Conservation (phyloP, 2,797 vertebrate genomes). For the Eleutherodactylus coqui region DNA sequence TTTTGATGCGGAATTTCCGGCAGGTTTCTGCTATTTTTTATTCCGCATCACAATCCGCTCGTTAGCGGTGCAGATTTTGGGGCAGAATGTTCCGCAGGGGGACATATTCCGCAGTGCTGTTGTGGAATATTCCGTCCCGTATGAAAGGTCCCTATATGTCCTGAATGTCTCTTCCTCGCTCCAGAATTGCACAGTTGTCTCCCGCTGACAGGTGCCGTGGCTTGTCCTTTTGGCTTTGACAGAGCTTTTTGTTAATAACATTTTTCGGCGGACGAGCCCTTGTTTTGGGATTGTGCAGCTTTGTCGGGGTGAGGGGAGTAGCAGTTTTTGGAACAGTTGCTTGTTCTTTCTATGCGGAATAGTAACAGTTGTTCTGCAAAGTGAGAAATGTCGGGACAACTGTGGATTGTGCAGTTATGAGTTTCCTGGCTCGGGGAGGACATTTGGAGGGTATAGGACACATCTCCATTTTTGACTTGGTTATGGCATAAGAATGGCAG, state of each 20-base stretch:
- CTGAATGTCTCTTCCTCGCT: conserved; percentile 78
- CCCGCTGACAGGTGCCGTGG: conserved; percentile 89
- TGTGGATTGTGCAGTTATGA: conserved; percentile 73
- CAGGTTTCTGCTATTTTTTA: too few relatives aligned
- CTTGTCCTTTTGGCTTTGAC: conserved; percentile 67
- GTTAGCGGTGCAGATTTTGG: too few relatives aligned
- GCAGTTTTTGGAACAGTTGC: conserved; percentile 78
- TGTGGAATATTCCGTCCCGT: too few relatives aligned
- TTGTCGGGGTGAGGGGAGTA: conserved; percentile 71
- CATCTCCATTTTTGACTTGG: conserved; percentile 55
- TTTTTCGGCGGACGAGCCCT: conserved; percentile 83
- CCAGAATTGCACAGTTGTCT: conserved; percentile 86
- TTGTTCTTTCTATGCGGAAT: conserved; percentile 74
- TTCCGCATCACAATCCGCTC: too few relatives aligned
- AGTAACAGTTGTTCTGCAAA: conserved; percentile 86
- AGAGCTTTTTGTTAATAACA: conserved; percentile 77
- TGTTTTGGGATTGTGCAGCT: conserved; percentile 71
- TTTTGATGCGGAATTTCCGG: too few relatives aligned
- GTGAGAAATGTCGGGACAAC: conserved; percentile 85
- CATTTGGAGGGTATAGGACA: conserved; percentile 75
- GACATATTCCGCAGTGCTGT: too few relatives aligned
- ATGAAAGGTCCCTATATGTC: too few relatives aligned
- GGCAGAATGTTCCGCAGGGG: too few relatives aligned
- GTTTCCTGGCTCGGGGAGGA: conserved; percentile 71
- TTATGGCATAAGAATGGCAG: conserved; percentile 19